Evolutionary conservation across 2,888 invertebrate species (phyloP).

Genomic region (Monochamus alternatus): DNA sequence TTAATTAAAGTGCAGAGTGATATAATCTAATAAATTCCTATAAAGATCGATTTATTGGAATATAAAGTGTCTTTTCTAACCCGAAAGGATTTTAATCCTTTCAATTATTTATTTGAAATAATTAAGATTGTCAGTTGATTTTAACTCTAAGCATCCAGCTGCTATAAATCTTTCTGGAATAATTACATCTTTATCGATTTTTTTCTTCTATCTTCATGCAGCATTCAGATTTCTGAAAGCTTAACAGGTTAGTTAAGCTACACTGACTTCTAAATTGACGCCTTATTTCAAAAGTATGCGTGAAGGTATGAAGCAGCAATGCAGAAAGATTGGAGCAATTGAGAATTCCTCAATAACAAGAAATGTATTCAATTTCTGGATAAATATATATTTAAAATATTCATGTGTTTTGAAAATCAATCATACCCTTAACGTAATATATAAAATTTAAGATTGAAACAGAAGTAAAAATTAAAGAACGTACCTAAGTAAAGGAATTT

Average conservation of each 20-base stretch:
- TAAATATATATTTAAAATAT: no score
- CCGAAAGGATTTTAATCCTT: conserved; percentile 7
- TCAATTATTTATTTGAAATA: neutral
- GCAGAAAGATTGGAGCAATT: neutral
- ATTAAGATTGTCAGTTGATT: neutral
- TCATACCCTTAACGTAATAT: no score
- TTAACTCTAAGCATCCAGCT: neutral
- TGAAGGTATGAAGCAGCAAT: neutral
- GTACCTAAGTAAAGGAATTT: no score
- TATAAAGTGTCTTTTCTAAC: conserved; percentile 13
- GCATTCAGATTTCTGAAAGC: neutral
- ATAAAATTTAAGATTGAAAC: no score
- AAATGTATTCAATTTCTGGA: no score
- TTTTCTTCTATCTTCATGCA: neutral
- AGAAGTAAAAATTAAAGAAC: no score
- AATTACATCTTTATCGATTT: neutral
- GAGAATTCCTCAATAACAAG: no score
- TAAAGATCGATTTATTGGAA: conserved; percentile 22
- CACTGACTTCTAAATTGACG: neutral
- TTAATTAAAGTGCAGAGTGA: conserved; percentile 24
- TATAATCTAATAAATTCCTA: conserved; percentile 32
- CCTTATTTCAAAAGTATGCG: no score
- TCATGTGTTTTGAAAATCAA: no score
- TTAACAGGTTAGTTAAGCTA: neutral
- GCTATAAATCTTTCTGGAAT: neutral